Conservation (phyloP, 2,113 vertebrate genomes). For the Hemicordylus capensis region DNA sequence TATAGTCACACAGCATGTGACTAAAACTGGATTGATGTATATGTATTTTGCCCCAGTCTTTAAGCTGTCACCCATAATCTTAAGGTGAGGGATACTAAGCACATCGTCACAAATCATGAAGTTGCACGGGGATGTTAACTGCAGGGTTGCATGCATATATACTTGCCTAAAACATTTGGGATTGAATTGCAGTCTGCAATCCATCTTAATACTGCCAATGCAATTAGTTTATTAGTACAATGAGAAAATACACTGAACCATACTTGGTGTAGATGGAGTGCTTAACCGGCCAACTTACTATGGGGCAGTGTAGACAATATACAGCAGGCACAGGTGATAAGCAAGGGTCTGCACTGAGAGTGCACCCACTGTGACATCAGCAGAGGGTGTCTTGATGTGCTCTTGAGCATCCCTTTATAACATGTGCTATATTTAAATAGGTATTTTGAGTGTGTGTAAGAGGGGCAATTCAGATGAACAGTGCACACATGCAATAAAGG, state of each 20-base stretch:
- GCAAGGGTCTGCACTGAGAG: too few species aligned
- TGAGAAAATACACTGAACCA: background rate
- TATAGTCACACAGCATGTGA: too few species aligned
- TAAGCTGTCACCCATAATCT: background rate
- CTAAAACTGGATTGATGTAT: background rate
- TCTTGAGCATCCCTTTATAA: too few species aligned
- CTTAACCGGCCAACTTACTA: background rate
- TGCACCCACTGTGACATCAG: too few species aligned
- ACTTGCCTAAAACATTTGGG: background rate
- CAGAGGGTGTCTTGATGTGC: too few species aligned
- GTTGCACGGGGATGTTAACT: background rate
- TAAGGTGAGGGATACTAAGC: background rate
- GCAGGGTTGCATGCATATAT: background rate
- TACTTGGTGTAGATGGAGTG: background rate
- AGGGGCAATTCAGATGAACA: too few species aligned
- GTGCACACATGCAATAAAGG: too few species aligned
- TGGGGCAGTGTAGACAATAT: too few species aligned
- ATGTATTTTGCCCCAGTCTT: background rate
- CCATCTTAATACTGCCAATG: background rate
- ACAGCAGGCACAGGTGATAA: too few species aligned
- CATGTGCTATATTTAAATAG: too few species aligned
- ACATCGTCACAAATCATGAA: background rate
- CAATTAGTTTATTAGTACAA: background rate
- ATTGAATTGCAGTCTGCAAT: background rate
- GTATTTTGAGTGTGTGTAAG: too few species aligned